A percentile compares a stretch with the other conserved stretches of the same genome.
phyloP scores from a whole-genome alignment of 2,888 invertebrate species.

The Acleris holmiana region DNA sequence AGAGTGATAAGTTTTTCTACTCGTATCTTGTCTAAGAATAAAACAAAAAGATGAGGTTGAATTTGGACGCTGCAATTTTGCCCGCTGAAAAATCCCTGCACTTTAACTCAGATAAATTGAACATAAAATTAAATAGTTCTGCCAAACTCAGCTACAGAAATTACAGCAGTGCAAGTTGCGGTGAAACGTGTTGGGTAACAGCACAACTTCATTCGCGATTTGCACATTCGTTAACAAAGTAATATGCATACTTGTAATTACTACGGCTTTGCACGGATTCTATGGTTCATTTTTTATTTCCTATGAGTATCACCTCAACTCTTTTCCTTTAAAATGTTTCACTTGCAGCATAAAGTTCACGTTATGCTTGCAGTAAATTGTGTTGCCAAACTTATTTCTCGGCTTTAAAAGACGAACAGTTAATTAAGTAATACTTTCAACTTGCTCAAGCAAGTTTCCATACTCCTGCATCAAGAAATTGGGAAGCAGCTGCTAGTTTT shows the following conservation, averaged over 20 bases:
- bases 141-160: conserved; percentile 6
- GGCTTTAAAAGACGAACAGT: conserved; percentile 39
- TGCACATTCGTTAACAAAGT: not conserved
- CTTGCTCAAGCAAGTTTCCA: conserved; percentile 35
- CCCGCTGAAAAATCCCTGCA: conserved; percentile 10
- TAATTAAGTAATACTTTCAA: conserved; percentile 36
- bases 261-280: too few species aligned
- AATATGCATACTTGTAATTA: not conserved
- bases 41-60: conserved; percentile 10
- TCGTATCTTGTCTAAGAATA: conserved; percentile 10
- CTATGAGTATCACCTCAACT: too few species aligned
- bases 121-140: conserved; percentile 13
- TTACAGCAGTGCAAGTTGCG: conserved; percentile 11
- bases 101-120: conserved; percentile 9
- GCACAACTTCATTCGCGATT: conserved; percentile 10
- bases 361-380: conserved; percentile 11
- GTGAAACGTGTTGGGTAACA: conserved; percentile 1
- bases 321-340: too few species aligned
- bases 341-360: too few species aligned
- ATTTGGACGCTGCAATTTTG: not conserved
- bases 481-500: conserved; percentile 36
- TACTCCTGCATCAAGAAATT: conserved; percentile 37
- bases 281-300: not conserved
- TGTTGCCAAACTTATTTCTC: conserved; percentile 31
- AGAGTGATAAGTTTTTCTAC: conserved; percentile 21